These are phyloP conservation scores for Melipona quadrifasciata DNA, from an alignment of 1,140 invertebrate species.

Conservation along the genomic window DNA sequence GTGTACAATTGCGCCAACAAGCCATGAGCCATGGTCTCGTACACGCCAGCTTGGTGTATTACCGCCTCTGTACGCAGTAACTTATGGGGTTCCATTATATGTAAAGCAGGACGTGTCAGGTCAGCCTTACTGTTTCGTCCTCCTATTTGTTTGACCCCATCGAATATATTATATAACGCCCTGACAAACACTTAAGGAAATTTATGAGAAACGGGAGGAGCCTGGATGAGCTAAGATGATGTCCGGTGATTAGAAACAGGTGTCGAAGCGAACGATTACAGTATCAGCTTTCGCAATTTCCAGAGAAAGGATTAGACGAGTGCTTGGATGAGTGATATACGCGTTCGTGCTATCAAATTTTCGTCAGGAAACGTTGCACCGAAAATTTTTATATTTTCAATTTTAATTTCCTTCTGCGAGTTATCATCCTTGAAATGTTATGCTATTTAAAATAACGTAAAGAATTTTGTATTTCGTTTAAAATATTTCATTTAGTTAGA, in stretches of 20 bases:
- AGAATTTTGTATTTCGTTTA: background rate
- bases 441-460: background rate
- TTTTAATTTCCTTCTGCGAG: background rate
- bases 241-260: constrained; percentile 1
- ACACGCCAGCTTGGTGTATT: constrained; percentile 50
- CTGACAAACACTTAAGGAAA: background rate
- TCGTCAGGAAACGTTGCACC: background rate
- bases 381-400: background rate
- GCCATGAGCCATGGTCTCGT: constrained; percentile 13
- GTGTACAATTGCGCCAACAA: constrained; percentile 41
- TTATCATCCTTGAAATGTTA: background rate
- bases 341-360: background rate
- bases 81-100: constrained; percentile 66
- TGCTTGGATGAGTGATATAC: background rate
- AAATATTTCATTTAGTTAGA: background rate
- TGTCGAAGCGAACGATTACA: background rate
- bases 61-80: constrained; percentile 58
- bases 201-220: background rate
- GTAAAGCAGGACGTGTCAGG: constrained; percentile 59
- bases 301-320: background rate
- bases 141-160: constrained; percentile 33
- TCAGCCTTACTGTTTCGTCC: constrained; percentile 31
- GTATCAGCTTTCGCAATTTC: background rate
- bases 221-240: background rate
- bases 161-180: background rate